These are phyloP conservation scores for Malurus cyaneus DNA, from an alignment of 2,113 vertebrate genomes.

Conservation along the genomic window DNA sequence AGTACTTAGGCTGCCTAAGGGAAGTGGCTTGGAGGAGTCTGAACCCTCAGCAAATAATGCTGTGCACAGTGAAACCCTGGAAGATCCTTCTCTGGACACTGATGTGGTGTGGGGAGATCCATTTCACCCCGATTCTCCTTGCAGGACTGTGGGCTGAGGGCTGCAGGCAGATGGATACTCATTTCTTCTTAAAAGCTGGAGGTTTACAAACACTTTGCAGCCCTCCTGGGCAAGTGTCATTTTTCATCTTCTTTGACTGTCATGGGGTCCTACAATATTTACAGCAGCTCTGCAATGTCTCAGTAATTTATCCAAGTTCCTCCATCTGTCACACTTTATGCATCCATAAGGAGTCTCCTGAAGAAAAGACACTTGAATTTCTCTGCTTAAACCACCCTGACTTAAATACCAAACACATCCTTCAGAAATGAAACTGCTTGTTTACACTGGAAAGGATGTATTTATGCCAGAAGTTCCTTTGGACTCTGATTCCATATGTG, in stretches of 20 bases:
- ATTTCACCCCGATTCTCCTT: background rate
- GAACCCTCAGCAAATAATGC: background rate
- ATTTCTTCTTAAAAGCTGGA: background rate
- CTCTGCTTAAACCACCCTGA: background rate
- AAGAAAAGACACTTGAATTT: background rate
- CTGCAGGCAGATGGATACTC: background rate
- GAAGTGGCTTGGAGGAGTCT: background rate
- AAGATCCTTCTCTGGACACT: background rate
- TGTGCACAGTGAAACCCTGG: background rate
- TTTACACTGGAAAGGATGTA: background rate
- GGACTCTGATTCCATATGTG: background rate
- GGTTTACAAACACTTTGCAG: background rate
- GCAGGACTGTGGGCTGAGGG: background rate
- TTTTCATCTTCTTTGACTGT: background rate
- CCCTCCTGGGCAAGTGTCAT: background rate
- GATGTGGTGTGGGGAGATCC: background rate
- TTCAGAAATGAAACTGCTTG: background rate
- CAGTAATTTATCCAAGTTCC: background rate
- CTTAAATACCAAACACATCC: background rate
- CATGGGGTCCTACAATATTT: conserved; percentile 4
- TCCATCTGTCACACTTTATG: background rate
- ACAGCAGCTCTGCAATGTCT: background rate
- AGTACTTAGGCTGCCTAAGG: too few species aligned
- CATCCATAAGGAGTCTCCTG: background rate
- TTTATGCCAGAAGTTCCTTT: background rate